A percentile compares a stretch with the other conserved stretches of the same genome.
Evolutionary conservation across 2,797 vertebrate species (phyloP).

Genomic region (Dendrocincla tyrannina): DNA sequence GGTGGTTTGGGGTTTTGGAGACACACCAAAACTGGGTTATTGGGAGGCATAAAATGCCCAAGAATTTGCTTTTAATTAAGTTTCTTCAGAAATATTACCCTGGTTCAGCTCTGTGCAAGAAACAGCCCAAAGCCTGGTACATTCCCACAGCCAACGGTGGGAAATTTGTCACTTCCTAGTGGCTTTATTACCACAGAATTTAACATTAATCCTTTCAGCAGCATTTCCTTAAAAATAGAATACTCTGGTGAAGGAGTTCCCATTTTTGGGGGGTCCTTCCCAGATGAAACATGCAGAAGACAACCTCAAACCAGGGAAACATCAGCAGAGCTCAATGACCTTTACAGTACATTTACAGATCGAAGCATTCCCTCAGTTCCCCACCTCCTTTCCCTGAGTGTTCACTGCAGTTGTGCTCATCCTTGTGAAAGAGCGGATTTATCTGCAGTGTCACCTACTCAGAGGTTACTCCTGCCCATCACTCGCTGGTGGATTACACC

Average conservation of each 20-base stretch:
- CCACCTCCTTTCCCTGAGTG: accelerated
- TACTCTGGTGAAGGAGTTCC: accelerated
- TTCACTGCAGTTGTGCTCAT: neutral
- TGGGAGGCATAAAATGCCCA: too few species aligned
- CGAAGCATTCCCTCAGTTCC: neutral
- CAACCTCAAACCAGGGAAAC: neutral
- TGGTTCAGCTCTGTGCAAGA: neutral
- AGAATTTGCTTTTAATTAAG: neutral
- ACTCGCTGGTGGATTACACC: accelerated
- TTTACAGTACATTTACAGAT: accelerated
- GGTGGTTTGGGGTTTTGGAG: neutral
- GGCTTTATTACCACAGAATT: neutral
- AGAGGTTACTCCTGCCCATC: accelerated
- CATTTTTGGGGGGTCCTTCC: neutral
- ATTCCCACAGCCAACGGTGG: neutral
- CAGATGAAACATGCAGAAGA: neutral
- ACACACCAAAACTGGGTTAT: accelerated
- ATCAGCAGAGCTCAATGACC: neutral
- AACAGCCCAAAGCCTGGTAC: neutral
- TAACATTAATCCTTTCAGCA: neutral
- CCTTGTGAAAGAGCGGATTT: neutral
- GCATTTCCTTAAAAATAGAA: neutral
- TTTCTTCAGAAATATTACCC: neutral
- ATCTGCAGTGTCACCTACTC: accelerated
- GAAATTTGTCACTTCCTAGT: neutral